Percentiles rank a stretch among this genome's conserved stretches.
Conservation (phyloP, 1,140 invertebrate genomes). For the Rhopalosiphum padi region DNA sequence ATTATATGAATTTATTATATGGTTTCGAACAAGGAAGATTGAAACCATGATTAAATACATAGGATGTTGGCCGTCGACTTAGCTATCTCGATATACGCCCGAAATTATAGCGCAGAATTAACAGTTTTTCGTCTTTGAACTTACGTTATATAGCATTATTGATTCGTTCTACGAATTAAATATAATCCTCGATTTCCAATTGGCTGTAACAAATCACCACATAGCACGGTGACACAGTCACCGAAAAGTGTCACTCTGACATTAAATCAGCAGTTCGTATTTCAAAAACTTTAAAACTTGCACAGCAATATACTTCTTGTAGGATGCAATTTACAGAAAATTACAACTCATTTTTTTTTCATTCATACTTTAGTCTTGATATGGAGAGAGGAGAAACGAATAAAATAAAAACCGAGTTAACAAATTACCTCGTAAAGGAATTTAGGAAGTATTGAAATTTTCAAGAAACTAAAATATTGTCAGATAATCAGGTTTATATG, state of each 20-base stretch:
- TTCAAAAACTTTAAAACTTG: not conserved
- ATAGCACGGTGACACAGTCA: not conserved
- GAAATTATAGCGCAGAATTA: not conserved
- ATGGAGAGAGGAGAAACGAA: not conserved
- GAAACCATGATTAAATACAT: not conserved
- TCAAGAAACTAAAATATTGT: not conserved
- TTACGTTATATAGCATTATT: not conserved
- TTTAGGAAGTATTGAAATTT: not conserved
- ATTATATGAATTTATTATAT: not conserved
- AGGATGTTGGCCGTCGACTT: not conserved
- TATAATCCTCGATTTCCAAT: not conserved
- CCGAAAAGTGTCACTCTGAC: not conserved
- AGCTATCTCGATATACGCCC: not conserved
- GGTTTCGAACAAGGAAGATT: not conserved
- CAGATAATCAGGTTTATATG: not conserved
- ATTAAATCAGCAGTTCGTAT: not conserved
- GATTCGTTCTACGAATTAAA: not conserved
- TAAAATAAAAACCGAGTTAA: not conserved
- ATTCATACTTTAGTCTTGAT: not conserved
- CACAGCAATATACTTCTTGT: not conserved
- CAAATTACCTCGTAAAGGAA: not conserved
- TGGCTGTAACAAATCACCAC: not conserved
- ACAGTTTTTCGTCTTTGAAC: not conserved
- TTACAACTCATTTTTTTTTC: not conserved
- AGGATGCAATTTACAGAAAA: not conserved